These are phyloP conservation scores for Cheilosia soror DNA, from an alignment of 2,888 invertebrate species.

Conservation along the genomic window DNA sequence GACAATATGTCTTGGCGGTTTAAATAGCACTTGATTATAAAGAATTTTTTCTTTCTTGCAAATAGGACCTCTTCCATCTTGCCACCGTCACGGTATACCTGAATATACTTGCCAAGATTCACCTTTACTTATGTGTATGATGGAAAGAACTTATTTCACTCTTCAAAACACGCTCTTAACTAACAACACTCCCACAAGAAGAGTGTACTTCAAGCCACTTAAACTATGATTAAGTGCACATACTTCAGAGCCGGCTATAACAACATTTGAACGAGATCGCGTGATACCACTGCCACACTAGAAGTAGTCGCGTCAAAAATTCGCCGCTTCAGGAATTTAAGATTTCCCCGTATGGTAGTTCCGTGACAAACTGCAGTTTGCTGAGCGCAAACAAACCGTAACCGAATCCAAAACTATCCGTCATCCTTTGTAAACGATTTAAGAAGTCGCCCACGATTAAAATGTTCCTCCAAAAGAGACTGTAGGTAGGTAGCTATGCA, in stretches of 20 bases:
- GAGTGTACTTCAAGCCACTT: conserved; percentile 54
- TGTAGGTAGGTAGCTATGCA: neutral
- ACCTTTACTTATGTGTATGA: neutral
- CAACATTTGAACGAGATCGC: conserved; percentile 53
- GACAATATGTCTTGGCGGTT: neutral
- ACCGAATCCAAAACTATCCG: conserved; percentile 22
- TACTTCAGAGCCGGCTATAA: conserved; percentile 29
- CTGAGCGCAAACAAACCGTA: conserved; percentile 33
- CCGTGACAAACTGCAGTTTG: conserved; percentile 62
- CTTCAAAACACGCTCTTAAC: conserved; percentile 6
- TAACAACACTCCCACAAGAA: conserved; percentile 13
- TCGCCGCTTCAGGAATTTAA: conserved; percentile 31
- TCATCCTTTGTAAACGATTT: conserved; percentile 28
- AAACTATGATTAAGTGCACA: conserved; percentile 68
- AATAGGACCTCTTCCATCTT: neutral
- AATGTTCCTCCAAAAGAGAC: neutral
- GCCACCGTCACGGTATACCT: neutral
- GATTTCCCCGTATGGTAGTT: conserved; percentile 9
- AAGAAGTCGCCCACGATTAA: conserved; percentile 55
- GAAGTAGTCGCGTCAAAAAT: conserved; percentile 22
- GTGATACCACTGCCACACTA: conserved; percentile 49
- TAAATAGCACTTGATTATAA: neutral
- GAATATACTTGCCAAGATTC: neutral
- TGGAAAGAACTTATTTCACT: conserved; percentile 3
- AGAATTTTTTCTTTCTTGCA: neutral